Evolutionary conservation across 2,113 vertebrate species (phyloP).

Genomic region (Salvelinus fontinalis): DNA sequence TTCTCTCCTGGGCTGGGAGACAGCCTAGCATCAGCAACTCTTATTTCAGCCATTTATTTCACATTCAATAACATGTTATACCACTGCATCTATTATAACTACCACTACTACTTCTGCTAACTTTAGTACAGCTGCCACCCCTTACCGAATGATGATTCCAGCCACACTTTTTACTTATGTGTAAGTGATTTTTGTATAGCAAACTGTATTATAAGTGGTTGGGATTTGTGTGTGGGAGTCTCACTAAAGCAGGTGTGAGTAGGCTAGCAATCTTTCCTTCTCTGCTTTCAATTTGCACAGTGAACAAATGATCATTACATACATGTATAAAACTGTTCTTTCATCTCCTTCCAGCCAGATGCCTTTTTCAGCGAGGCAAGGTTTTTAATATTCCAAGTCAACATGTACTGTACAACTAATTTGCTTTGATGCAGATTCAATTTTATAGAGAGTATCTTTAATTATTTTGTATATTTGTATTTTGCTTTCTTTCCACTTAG

Average conservation of each 20-base stretch:
- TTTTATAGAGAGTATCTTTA: slow-evolving; percentile 51
- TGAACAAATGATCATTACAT: neutral
- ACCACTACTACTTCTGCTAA: neutral
- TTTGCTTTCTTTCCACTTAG: slow-evolving; percentile 18
- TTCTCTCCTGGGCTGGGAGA: slow-evolving; percentile 58
- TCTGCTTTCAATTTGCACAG: slow-evolving; percentile 7
- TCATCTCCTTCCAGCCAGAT: slow-evolving; percentile 42
- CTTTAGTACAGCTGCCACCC: neutral
- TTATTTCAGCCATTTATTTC: slow-evolving; percentile 45
- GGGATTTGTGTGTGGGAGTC: too few relatives aligned
- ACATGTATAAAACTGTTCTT: slow-evolving; percentile 37
- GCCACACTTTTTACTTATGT: neutral
- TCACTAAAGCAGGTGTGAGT: too few relatives aligned
- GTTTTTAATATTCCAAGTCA: slow-evolving; percentile 37
- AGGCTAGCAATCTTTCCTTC: too few relatives aligned
- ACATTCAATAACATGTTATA: slow-evolving; percentile 47
- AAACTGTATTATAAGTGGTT: too few relatives aligned
- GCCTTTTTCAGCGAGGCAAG: slow-evolving; percentile 47
- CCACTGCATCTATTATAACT: slow-evolving; percentile 4
- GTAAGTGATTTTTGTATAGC: too few relatives aligned
- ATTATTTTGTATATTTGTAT: slow-evolving; percentile 51
- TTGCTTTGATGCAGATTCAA: slow-evolving; percentile 51
- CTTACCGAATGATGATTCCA: neutral
- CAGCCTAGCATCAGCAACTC: slow-evolving; percentile 62
- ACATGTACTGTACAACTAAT: slow-evolving; percentile 10